Evolutionary conservation across 2,888 invertebrate species (phyloP), one percentile per base, ranked within the genome.

Genomic region (Ochropacha duplaris): DNA sequence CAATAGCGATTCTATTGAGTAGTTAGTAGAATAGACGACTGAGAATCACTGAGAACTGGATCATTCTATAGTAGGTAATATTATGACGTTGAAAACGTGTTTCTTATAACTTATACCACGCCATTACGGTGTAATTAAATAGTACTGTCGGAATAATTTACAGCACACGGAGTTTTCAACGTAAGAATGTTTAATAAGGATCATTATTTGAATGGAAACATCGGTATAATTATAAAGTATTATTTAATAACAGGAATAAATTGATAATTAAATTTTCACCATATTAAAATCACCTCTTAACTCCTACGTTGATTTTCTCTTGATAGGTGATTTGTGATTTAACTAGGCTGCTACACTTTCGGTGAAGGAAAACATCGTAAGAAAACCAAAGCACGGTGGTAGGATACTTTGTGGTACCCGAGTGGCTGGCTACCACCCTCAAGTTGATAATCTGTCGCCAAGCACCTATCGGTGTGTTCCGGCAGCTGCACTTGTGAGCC

Each of bases 161-260:
- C 4, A 9, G n/a, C 55, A 52, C 19, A 50, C 44, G 19, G 52
- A 52, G 8, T 52, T 52, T 52, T 52, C 44, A 36, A 61, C 55
- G 58, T 34, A 57, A 61, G 58, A 61, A 54, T 59, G 39, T 55
- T 55, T 59, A 55, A 59, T 57, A 51, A 19, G 56, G 56, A 54
- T 54, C 55, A 36, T n/a, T 49, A 14, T 50, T 44, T 19, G 44
- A 44, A 19, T 44, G 16, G 44, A 44, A 44, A 44, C 19, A 44
- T 19, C 9, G 44, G 16, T 44, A 36, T 4, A 4, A 14, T 14
- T 34, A 14, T n/a, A 1, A 36, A n/a, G n/a, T n/a, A 44, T 44
- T 9, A 44, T 44, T 9, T 44, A 2, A 19, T 44, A 44, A 44
- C 44, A 44, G 16, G 9, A 44, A 44, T 44, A 9, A 19, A 16